Base-by-base conservation (phyloP, 2,888 invertebrate genomes). In the Myathropa florea region DNA sequence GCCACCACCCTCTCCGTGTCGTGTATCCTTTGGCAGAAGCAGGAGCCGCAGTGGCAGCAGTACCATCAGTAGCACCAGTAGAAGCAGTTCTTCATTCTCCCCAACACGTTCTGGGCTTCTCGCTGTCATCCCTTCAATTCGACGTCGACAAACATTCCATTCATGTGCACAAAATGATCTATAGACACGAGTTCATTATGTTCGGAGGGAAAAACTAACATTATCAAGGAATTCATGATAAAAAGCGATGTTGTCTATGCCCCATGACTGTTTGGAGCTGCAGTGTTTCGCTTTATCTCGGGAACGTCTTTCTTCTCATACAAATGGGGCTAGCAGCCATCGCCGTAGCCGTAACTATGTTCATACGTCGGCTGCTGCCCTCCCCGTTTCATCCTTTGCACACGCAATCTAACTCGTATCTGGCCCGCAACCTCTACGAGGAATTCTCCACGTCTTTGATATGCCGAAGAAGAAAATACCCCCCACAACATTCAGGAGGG, bases 151-250 rank as follows among this genome's bases (percentile, higher is more conserved):
- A 85, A 85, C 85, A 85, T 85, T 78, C 77, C 73, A 85, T 85
- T 85, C 82, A 85, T 85, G 82, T 85, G 82, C 82, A 86, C 83
- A 83, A 86, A 86, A 83, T 86, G 86, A 86, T 86, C 86, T 86
- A 79, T 83, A 79, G 86, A 83, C 86, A 86, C 79, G 86, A 86
- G 83, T 86, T 86, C 86, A 86, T 86, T 86, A 86, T 86, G 75
- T 86, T 82, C 55, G 63, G 39, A 63, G 68, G 68, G 70, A 82
- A 82, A 82, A 86, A 82, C 82, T 86, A 82, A 82, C 86, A 82
- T 86, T 86, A 86, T 82, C 86, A 75, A 75, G 82, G 75, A 79
- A 85, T 85, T 85, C 83, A 83, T 78, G 73, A 76, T 72, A 75
- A 79, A 82, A 84, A 71, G 70, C 70, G 24, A 84, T 46, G 46